Percentiles rank a stretch among this genome's conserved stretches.
These are phyloP conservation scores for Desmodus rotundus DNA, from an alignment of 2,113 vertebrate species.

Conservation along the genomic window DNA sequence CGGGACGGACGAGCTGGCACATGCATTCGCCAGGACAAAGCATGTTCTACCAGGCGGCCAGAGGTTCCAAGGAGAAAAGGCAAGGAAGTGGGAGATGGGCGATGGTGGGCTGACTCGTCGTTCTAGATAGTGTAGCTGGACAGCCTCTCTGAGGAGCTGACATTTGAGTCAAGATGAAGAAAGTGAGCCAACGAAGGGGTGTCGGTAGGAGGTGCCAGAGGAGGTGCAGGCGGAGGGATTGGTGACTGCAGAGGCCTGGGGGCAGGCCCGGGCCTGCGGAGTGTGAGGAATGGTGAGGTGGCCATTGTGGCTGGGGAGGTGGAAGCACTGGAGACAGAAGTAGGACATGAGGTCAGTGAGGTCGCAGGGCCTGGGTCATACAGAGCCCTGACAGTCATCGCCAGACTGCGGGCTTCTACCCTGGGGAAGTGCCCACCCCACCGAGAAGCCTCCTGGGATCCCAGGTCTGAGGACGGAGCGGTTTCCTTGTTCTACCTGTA, in stretches of 20 bases:
- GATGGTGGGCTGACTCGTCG: neutral
- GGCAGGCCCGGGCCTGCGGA: neutral
- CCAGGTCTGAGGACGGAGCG: neutral
- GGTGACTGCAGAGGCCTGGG: neutral
- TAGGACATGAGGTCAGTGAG: neutral
- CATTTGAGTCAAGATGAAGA: neutral
- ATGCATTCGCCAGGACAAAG: accelerated
- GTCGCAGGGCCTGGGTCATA: neutral
- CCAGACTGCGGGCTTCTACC: neutral
- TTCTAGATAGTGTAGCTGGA: neutral
- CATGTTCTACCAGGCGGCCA: neutral
- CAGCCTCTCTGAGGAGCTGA: neutral
- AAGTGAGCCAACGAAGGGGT: accelerated
- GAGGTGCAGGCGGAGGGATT: neutral
- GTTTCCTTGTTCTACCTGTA: neutral
- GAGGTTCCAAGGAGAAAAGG: neutral
- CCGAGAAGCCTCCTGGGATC: neutral
- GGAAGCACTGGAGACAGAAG: accelerated
- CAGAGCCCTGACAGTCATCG: neutral
- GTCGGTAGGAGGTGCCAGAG: neutral
- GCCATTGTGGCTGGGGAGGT: no score
- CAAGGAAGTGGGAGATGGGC: neutral
- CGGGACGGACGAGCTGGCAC: neutral
- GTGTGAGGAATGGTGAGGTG: neutral
- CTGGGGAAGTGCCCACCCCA: neutral